Percentiles rank a stretch among this genome's conserved stretches.
These are phyloP conservation scores for Enteromius paludinosus DNA, from an alignment of 2,797 vertebrate species.

Conservation along the genomic window DNA sequence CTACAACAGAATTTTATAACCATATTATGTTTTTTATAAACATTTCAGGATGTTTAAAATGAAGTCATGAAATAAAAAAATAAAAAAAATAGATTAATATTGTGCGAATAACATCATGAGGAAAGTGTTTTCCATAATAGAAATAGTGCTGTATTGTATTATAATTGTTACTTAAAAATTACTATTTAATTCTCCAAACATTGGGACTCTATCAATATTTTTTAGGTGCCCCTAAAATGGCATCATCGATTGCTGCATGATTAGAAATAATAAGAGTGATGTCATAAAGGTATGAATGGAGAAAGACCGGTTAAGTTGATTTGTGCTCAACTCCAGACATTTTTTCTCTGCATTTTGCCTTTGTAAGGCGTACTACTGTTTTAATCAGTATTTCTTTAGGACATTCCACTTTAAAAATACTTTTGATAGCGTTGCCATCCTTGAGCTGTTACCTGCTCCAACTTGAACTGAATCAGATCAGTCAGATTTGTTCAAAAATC, in stretches of 20 bases:
- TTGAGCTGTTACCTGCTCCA: too few relatives aligned
- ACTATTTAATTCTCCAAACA: neutral
- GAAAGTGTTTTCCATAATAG: constrained; percentile 26
- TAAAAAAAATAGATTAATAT: neutral
- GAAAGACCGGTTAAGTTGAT: neutral
- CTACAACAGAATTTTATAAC: neutral
- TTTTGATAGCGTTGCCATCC: too few relatives aligned
- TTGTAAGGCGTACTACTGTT: too few relatives aligned
- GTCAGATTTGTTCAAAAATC: neutral
- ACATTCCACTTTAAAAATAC: too few relatives aligned
- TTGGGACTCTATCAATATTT: neutral
- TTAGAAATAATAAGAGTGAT: neutral
- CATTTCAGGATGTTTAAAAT: neutral
- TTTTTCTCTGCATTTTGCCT: neutral
- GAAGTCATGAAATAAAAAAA: neutral
- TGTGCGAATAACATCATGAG: neutral
- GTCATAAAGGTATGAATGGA: neutral
- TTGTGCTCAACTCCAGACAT: neutral
- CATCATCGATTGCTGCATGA: neutral
- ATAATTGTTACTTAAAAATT: neutral
- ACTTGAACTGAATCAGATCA: neutral
- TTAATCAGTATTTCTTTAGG: too few relatives aligned
- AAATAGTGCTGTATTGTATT: neutral
- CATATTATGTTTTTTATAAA: neutral
- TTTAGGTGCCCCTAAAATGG: neutral